Conservation (phyloP, 2,888 invertebrate genomes). For the Leptopilina myrica region DNA sequence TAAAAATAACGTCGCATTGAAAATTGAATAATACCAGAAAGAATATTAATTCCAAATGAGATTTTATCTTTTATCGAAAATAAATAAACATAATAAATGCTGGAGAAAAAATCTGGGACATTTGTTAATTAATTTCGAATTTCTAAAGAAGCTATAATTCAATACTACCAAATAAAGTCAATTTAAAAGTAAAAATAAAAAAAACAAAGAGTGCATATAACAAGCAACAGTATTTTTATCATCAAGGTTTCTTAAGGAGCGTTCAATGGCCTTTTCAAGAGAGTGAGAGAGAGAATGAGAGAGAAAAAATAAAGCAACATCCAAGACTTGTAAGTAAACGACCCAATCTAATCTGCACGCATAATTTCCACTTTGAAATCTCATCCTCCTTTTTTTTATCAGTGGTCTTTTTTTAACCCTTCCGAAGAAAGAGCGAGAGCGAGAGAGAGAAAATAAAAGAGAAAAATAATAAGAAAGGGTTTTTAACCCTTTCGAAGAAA, state of each 20-base stretch:
- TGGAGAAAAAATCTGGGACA: no score
- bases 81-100: no score
- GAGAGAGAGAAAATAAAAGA: no score
- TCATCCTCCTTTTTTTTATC: constrained; percentile 28
- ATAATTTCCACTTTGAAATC: constrained; percentile 32
- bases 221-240: constrained; percentile 18
- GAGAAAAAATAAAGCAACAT: constrained; percentile 13
- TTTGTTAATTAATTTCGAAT: no score
- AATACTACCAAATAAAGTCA: neutral
- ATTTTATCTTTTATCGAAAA: no score
- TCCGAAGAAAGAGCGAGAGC: neutral
- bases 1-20: no score
- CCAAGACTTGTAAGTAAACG: constrained; percentile 20
- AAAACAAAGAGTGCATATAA: neutral
- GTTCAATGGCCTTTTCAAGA: constrained; percentile 30
- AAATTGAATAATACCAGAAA: no score
- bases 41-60: no score
- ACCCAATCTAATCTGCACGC: constrained; percentile 40
- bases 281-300: no score
- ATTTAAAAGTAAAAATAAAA: neutral
- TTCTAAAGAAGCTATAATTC: neutral
- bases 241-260: constrained; percentile 16
- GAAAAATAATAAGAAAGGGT: no score
- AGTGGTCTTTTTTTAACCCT: constrained; percentile 1
- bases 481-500: no score